Evolutionary conservation across 2,113 vertebrate genomes (phyloP).

Genomic region (Ciconia maguari): DNA sequence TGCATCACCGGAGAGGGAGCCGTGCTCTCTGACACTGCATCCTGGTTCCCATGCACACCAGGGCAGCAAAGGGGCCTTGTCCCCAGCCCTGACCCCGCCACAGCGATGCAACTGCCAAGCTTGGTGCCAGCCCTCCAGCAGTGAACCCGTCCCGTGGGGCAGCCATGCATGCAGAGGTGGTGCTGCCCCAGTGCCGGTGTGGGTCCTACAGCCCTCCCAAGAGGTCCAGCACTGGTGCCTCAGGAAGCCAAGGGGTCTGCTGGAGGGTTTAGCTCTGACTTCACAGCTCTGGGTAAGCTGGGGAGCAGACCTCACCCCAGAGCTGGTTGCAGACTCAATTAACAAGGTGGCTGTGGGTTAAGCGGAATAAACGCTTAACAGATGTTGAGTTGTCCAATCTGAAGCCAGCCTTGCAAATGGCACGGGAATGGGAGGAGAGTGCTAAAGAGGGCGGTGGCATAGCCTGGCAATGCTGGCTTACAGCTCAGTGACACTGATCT

Average conservation of each 20-base stretch:
- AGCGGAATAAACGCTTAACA: background rate
- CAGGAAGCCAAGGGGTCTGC: background rate
- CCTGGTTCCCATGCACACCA: no score
- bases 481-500: background rate
- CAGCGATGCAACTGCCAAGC: accelerated
- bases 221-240: background rate
- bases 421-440: background rate
- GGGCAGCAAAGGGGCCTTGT: background rate
- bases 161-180: background rate
- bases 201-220: background rate
- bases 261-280: background rate
- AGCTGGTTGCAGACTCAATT: background rate
- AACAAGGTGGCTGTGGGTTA: background rate
- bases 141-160: background rate
- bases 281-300: background rate
- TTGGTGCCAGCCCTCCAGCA: background rate
- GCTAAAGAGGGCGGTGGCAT: background rate
- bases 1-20: background rate
- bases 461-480: background rate
- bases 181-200: background rate
- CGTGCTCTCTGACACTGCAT: background rate
- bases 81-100: background rate
- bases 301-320: background rate
- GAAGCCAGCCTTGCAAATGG: background rate
- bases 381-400: background rate